Evolutionary conservation across 2,113 vertebrate species (phyloP).

Genomic region (Ctenomys sociabilis): DNA sequence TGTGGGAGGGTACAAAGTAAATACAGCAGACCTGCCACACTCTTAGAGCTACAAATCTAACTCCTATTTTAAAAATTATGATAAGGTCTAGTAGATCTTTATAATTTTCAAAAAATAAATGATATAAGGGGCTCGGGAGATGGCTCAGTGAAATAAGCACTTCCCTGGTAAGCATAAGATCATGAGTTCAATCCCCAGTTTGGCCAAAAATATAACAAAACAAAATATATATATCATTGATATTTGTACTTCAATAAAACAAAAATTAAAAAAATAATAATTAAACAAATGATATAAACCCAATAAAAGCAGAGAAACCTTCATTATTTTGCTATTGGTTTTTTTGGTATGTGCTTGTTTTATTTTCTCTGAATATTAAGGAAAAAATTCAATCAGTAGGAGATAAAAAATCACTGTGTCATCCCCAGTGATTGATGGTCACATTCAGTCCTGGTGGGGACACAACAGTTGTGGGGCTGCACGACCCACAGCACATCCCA

Average conservation of each 20-base stretch:
- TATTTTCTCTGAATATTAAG: conserved; percentile 11
- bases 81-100: neutral
- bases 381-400: neutral
- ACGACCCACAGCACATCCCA: neutral
- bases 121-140: too few relatives aligned
- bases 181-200: too few relatives aligned
- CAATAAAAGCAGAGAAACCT: neutral
- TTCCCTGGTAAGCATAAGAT: too few relatives aligned
- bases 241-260: too few relatives aligned
- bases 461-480: neutral
- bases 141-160: too few relatives aligned
- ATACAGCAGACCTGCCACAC: neutral
- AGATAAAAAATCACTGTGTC: neutral
- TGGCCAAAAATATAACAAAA: too few relatives aligned
- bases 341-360: neutral
- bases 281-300: neutral
- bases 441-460: neutral
- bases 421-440: neutral
- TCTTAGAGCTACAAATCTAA: neutral
- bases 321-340: neutral
- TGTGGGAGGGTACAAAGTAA: neutral
- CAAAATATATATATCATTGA: too few relatives aligned
- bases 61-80: conserved; percentile 25
- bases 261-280: too few relatives aligned
- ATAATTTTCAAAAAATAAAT: neutral